phyloP scores from a whole-genome alignment of 2,888 invertebrate species.

The Laothoe populi region DNA sequence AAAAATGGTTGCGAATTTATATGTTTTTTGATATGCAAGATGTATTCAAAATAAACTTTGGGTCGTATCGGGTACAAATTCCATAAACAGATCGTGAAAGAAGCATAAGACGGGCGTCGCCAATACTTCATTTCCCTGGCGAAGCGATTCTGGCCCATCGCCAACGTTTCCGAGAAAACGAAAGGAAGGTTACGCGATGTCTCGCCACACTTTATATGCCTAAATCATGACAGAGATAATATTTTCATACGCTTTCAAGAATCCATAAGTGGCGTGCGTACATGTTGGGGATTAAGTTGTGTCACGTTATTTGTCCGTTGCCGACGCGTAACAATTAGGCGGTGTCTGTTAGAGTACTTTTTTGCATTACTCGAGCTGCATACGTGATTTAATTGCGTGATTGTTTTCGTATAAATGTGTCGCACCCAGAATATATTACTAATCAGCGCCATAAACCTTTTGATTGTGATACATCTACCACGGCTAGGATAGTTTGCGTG shows the following conservation, averaged over 20 bases:
- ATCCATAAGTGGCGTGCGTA: constrained; percentile 42
- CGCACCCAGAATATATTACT: constrained; percentile 13
- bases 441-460: constrained; percentile 6
- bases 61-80: constrained; percentile 62
- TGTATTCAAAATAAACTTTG: constrained; percentile 65
- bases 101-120: constrained; percentile 71
- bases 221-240: constrained; percentile 77
- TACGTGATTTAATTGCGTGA: constrained; percentile 9
- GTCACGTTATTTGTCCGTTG: constrained; percentile 40
- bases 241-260: constrained; percentile 60
- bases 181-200: constrained; percentile 82
- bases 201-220: constrained; percentile 81
- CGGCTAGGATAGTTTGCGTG: neutral
- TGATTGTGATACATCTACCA: neutral
- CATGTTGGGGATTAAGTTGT: constrained; percentile 31
- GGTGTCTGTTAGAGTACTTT: constrained; percentile 54
- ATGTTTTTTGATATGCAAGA: constrained; percentile 30
- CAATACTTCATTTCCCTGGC: constrained; percentile 77
- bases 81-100: constrained; percentile 76
- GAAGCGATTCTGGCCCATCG: constrained; percentile 67
- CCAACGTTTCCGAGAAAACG: constrained; percentile 81
- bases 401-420: constrained; percentile 20
- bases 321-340: constrained; percentile 48
- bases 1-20: constrained; percentile 2
- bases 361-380: constrained; percentile 39